Base-by-base conservation (phyloP, 2,797 vertebrate genomes). In the Trachops cirrhosus region DNA sequence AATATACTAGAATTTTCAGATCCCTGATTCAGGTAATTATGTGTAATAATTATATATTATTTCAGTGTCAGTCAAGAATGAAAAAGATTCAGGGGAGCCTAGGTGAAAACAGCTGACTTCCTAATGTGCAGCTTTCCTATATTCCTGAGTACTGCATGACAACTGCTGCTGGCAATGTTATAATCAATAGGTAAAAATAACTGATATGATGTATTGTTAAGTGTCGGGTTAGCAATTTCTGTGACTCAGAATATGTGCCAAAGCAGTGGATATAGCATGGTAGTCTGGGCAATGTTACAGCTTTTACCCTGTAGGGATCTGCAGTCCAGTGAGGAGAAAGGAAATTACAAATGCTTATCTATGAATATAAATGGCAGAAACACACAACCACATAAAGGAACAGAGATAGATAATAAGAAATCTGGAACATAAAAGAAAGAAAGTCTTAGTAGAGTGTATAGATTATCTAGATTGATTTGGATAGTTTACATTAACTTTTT, bases 121-220 rank as follows among this genome's bases (percentile, higher is more conserved):
- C 73, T 70, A 85, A 50, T 87, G 62, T 84, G 80, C 52, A 91
- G 86, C 7, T 78, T 95, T 96, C 29, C 77, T 96, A 14, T 62
- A n/a, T 92, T 89, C 46, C 46, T 91, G 37, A 82, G 15, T 59
- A 50, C 48, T 74, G 1, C 18, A 77, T 64, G n/a, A 57, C 29
- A 89, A 48, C 22, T 89, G 48, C 26, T 96, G 2, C 34, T 86
- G 24, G 41, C 10, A 91, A 24, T 50, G 57, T 64, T 77, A 57
- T 22, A 52, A 54, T 52, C 75, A 83, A 41, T 82, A 62, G 26
- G 22, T 70, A 84, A 86, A 93, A 93, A 80, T 91, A 84, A 73
- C 44, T 85, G 29, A 19, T 82, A 54, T 50, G n/a, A 37, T 6
- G 75, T 54, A 37, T 5, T 26, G 21, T 67, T 86, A 71, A 78